These are phyloP conservation scores for Parambassis ranga DNA, from an alignment of 2,797 vertebrate species.

Conservation along the genomic window DNA sequence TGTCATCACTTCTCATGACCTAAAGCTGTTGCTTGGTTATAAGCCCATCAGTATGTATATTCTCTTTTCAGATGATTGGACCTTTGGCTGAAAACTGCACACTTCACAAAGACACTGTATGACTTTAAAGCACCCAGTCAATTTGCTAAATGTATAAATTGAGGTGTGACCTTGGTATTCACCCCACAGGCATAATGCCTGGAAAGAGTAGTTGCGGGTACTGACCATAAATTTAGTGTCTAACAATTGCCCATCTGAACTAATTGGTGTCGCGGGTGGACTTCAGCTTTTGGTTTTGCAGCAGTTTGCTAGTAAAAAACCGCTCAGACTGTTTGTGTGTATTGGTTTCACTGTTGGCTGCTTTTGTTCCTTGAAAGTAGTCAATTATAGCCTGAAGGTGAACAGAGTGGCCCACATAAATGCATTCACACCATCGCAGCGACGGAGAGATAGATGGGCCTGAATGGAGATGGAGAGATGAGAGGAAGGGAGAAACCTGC, in stretches of 20 bases:
- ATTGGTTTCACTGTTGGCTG: slow-evolving; percentile 17
- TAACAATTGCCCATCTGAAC: not conserved
- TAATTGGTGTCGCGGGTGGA: slow-evolving; percentile 30
- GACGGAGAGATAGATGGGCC: slow-evolving; percentile 54
- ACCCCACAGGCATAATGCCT: not conserved
- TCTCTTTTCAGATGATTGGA: too few relatives aligned
- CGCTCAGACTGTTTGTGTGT: not conserved
- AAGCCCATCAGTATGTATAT: too few relatives aligned
- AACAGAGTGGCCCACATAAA: slow-evolving; percentile 58
- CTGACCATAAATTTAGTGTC: slow-evolving; percentile 4
- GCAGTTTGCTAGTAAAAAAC: slow-evolving; percentile 9
- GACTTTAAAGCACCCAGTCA: too few relatives aligned
- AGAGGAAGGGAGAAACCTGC: slow-evolving; percentile 53
- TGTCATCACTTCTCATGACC: too few relatives aligned
- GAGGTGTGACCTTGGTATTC: slow-evolving; percentile 40
- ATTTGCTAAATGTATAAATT: slow-evolving; percentile 35
- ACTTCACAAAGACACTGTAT: too few relatives aligned
- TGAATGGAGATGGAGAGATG: slow-evolving; percentile 60
- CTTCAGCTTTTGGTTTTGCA: slow-evolving; percentile 9
- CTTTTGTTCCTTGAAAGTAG: slow-evolving; percentile 52
- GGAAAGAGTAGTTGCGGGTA: not conserved
- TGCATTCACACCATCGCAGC: slow-evolving; percentile 14
- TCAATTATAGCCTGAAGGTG: slow-evolving; percentile 63
- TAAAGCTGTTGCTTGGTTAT: too few relatives aligned
- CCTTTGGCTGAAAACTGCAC: too few relatives aligned